A percentile compares a stretch with the other conserved stretches of the same genome.
phyloP scores from a whole-genome alignment of 2,113 vertebrate genomes.

The Cynoglossus semilaevis region DNA sequence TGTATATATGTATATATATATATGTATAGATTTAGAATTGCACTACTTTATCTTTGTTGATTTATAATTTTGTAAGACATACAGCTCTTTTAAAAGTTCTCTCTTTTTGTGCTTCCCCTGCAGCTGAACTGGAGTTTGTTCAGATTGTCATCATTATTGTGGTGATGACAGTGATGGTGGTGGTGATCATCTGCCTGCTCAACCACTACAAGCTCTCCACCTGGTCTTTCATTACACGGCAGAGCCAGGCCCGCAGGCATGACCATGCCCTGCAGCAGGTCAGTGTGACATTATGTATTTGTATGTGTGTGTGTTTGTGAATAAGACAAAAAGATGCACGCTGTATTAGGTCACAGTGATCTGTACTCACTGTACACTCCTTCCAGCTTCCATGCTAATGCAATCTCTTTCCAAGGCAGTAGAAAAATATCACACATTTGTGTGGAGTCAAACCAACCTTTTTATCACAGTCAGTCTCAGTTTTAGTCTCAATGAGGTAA shows the following conservation, averaged over 20 bases:
- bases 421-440: constrained; percentile 9
- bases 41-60: too few relatives aligned
- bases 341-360: neutral
- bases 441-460: constrained; percentile 42
- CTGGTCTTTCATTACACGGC: constrained; percentile 90
- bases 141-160: constrained; percentile 96
- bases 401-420: constrained; percentile 26
- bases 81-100: neutral
- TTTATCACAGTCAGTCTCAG: constrained; percentile 25
- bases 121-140: constrained; percentile 98
- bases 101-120: constrained; percentile 32
- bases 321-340: neutral
- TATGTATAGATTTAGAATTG: too few relatives aligned
- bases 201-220: constrained; percentile 97
- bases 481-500: constrained; percentile 43
- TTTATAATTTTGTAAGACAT: too few relatives aligned
- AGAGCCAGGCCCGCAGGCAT: constrained; percentile 85
- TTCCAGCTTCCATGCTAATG: constrained; percentile 14
- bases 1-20: too few relatives aligned
- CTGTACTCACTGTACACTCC: constrained; percentile 4
- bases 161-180: constrained; percentile 97
- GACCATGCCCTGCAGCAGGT: constrained; percentile 88
- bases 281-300: constrained; percentile 56
- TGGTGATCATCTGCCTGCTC: constrained; percentile 95
- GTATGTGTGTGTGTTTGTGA: constrained; percentile 2